These are phyloP conservation scores for Lomographa bimaculata DNA, from an alignment of 2,888 invertebrate species.

Conservation along the genomic window DNA sequence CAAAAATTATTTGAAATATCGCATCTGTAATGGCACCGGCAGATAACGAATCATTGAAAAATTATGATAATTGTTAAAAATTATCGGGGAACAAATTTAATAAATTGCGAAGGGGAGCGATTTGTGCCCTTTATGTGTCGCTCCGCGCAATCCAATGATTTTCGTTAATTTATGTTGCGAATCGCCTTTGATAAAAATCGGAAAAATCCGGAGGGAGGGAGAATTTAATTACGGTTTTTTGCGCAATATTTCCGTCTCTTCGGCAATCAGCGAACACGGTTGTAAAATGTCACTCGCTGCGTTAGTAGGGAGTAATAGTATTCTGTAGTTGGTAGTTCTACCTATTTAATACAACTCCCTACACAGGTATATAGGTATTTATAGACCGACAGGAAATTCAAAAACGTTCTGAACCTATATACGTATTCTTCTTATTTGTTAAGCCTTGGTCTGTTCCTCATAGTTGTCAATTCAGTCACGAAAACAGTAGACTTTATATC, in stretches of 20 bases:
- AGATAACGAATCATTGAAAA: conserved; percentile 70
- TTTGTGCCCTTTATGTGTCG: conserved; percentile 32
- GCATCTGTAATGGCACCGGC: conserved; percentile 39
- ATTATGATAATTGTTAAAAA: conserved; percentile 71
- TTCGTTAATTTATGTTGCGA: conserved; percentile 55
- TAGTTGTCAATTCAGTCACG: too few relatives aligned
- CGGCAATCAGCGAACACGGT: conserved; percentile 19
- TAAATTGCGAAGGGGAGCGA: conserved; percentile 51
- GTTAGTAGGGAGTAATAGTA: too few relatives aligned
- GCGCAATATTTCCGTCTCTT: conserved; percentile 26
- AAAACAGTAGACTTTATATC: too few relatives aligned
- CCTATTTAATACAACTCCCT: too few relatives aligned
- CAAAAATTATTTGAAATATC: conserved; percentile 28
- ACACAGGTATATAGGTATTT: too few relatives aligned
- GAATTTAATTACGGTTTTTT: conserved; percentile 33
- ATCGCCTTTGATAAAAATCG: conserved; percentile 47
- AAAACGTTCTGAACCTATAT: too few relatives aligned
- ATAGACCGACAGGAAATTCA: too few relatives aligned
- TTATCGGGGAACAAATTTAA: conserved; percentile 53
- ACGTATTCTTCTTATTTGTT: too few relatives aligned
- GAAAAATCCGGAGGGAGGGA: conserved; percentile 35
- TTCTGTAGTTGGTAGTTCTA: too few relatives aligned
- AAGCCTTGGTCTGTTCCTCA: too few relatives aligned
- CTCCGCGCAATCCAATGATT: conserved; percentile 42
- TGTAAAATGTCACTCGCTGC: too few relatives aligned